A percentile compares a stretch with the other conserved stretches of the same genome.
Evolutionary conservation across 2,113 vertebrate species (phyloP).

Genomic region (Antechinus flavipes): DNA sequence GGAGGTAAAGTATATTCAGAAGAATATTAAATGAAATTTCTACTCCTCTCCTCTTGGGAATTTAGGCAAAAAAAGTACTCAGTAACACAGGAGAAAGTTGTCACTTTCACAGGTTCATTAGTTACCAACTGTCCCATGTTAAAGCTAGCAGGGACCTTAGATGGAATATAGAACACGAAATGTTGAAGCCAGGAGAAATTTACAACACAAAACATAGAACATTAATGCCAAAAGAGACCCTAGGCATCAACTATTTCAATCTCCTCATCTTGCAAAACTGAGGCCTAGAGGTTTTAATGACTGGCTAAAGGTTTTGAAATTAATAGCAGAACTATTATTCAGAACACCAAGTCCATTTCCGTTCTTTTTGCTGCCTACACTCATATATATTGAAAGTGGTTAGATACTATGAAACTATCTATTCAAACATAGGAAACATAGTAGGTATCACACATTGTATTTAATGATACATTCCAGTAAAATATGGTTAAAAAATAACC

Average conservation of each 20-base stretch:
- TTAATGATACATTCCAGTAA: neutral
- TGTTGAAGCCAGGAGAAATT: neutral
- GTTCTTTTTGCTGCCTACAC: neutral
- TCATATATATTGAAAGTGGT: neutral
- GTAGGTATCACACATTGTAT: neutral
- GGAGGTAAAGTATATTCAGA: constrained; percentile 88
- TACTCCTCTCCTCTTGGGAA: neutral
- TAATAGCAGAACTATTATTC: neutral
- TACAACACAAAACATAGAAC: neutral
- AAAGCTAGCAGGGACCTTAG: neutral
- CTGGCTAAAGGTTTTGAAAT: neutral
- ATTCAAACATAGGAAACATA: neutral
- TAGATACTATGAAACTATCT: neutral
- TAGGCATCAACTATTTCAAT: neutral
- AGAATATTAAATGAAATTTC: neutral
- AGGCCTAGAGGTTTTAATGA: neutral
- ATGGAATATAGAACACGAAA: neutral
- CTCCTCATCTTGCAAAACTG: neutral
- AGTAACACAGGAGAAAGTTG: neutral
- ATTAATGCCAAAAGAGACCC: neutral
- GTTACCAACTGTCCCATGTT: neutral
- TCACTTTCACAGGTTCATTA: neutral
- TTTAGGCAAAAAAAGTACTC: neutral
- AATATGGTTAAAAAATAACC: neutral
- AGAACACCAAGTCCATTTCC: neutral